Base-by-base conservation (phyloP, 2,113 vertebrate species). In the Esox niger region DNA sequence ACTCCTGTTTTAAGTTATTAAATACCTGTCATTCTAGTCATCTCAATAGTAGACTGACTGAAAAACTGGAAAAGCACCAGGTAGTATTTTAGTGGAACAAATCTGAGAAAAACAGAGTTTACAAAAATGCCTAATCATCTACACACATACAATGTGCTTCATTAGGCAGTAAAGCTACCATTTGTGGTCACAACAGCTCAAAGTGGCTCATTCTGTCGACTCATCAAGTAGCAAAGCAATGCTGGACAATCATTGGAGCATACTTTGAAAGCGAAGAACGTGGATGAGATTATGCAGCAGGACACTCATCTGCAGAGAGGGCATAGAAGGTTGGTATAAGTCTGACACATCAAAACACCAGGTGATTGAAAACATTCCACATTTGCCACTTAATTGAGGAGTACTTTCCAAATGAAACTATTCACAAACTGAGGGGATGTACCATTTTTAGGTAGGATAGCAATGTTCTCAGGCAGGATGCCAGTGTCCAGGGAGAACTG, bases 361-460 rank as follows among this genome's bases (percentile, higher is more conserved):
- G 11, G 5, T 38, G 35, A 38, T 38, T 6, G 11, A 38, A 38
- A 11, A 38, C 35, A 38, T 38, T 11, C 35, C 11, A 6, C 35
- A 38, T 38, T 38, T 38, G 5, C 35, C 11, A 6, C 5, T 6
- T 5, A 6, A n/a, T 38, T 6, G 35, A 38, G 11, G 11, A 38
- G 35, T 38, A 11, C 5, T 38, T 38, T 11, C 35, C 11, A 5
- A 5, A 38, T 6, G 4, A 38, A 38, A 38, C 35, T 38, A n/a
- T 52, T 52, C 31, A 61, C 20, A 62, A 62, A 64, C 60, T 38
- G 23, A 64, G 49, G 49, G 15, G 3, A 8, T 2, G 10, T 90
- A 96, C 95, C 93, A 0, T 87, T 92, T 15, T 61, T 80, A 20
- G 89, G 88, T 49, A 92, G 79, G 76, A 93, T 75, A 69, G 88